A percentile compares a stretch with the other conserved stretches of the same genome.
phyloP scores from a whole-genome alignment of 2,113 vertebrate genomes.

The Channa maculata region DNA sequence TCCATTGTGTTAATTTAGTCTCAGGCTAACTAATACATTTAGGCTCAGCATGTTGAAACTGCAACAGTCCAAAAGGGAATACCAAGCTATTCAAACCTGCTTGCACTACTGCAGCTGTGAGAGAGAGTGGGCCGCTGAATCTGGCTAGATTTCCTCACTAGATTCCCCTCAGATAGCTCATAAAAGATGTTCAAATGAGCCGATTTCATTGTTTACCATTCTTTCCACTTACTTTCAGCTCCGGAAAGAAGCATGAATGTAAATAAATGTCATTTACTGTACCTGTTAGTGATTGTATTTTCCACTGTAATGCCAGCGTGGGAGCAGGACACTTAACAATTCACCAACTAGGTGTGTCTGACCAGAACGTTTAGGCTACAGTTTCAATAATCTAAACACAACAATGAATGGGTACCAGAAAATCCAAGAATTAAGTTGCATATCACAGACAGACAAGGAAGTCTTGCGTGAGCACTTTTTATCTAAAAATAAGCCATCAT shows the following conservation, averaged over 20 bases:
- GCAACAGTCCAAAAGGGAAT: conserved; percentile 1
- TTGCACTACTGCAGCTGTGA: background rate
- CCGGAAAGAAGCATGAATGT: background rate
- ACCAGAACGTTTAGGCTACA: background rate
- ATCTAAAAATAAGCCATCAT: background rate
- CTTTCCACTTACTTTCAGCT: conserved; percentile 3
- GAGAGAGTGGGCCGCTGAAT: background rate
- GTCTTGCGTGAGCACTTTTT: background rate
- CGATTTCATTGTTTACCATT: background rate
- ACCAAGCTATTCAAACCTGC: conserved; percentile 8
- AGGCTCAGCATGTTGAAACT: background rate
- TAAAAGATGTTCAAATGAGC: background rate
- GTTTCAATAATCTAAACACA: conserved; percentile 1
- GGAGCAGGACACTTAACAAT: background rate
- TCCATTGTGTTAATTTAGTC: background rate
- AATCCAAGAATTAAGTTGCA: background rate
- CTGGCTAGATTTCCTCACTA: background rate
- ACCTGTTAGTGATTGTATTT: conserved; percentile 31
- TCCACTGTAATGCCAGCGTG: conserved; percentile 8
- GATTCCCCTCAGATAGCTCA: background rate
- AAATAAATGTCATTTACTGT: background rate
- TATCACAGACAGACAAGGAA: conserved; percentile 3
- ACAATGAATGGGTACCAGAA: background rate
- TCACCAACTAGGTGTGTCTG: conserved; percentile 17
- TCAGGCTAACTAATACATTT: background rate